These are phyloP conservation scores for Dolichotis patagonum DNA, from an alignment of 2,113 vertebrate species.

Conservation along the genomic window DNA sequence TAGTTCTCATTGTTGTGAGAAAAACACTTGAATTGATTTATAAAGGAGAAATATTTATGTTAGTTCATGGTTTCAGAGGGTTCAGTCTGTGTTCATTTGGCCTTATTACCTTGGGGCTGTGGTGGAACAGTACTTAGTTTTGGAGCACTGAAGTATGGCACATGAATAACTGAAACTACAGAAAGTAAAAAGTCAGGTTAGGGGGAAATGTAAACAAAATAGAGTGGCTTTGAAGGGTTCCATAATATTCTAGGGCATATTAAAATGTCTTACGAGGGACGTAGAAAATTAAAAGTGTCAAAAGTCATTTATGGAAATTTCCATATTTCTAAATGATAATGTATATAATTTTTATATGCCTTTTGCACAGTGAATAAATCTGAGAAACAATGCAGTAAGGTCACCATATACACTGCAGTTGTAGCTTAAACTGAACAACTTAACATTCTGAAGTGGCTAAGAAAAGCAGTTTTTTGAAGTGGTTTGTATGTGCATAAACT, in stretches of 20 bases:
- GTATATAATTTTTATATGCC: slow-evolving; percentile 1
- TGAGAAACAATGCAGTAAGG: slow-evolving; percentile 77
- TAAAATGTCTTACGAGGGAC: neutral
- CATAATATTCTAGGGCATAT: neutral
- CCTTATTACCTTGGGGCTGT: neutral
- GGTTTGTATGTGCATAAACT: slow-evolving; percentile 78
- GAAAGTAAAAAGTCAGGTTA: neutral
- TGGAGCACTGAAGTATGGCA: neutral
- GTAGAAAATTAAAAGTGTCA: slow-evolving; percentile 75
- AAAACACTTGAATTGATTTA: neutral
- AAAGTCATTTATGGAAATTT: slow-evolving; percentile 40
- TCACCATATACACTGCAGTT: slow-evolving; percentile 79
- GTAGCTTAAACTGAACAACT: slow-evolving; percentile 82
- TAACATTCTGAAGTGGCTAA: slow-evolving; percentile 79
- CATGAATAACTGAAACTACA: neutral
- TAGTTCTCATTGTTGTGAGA: neutral
- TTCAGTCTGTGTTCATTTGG: neutral
- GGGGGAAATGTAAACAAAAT: neutral
- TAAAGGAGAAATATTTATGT: neutral
- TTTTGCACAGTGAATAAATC: slow-evolving; percentile 55
- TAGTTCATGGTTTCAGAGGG: neutral
- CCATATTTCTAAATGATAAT: neutral
- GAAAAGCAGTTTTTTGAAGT: slow-evolving; percentile 79
- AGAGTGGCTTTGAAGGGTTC: neutral
- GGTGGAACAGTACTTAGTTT: neutral